phyloP scores from a whole-genome alignment of 2,113 vertebrate species.

The Corydoras sp. region DNA sequence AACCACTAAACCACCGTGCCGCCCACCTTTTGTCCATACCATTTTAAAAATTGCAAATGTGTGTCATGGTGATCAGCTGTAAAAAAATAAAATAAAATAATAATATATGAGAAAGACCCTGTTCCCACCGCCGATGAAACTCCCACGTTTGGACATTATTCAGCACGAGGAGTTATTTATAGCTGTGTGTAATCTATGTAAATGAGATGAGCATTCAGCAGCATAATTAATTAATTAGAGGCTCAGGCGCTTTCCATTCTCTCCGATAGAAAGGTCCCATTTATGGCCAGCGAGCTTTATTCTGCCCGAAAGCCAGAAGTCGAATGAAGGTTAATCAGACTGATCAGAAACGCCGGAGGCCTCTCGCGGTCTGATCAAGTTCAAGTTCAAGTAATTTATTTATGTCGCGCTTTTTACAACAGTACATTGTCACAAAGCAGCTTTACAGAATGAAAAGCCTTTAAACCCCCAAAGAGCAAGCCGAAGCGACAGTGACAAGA shows the following conservation, averaged over 20 bases:
- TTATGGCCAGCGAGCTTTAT: conserved; percentile 16
- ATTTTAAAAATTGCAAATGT: too few species aligned
- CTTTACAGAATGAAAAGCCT: too few species aligned
- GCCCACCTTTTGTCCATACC: too few species aligned
- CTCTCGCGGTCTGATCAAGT: neutral
- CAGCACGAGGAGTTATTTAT: conserved; percentile 48
- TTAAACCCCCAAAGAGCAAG: too few species aligned
- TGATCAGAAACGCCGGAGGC: neutral
- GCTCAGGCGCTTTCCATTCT: conserved; percentile 24
- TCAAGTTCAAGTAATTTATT: too few species aligned
- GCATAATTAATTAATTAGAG: conserved; percentile 45
- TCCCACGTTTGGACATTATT: conserved; percentile 39
- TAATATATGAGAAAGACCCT: too few species aligned
- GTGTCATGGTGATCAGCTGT: too few species aligned
- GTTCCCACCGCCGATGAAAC: neutral
- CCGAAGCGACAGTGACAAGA: too few species aligned
- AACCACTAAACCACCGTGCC: too few species aligned
- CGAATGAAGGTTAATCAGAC: conserved; percentile 34
- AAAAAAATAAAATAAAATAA: too few species aligned
- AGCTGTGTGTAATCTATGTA: conserved; percentile 44
- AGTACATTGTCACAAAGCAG: too few species aligned
- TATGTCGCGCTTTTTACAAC: too few species aligned
- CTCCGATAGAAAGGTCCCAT: neutral
- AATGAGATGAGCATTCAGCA: conserved; percentile 32
- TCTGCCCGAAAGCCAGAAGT: conserved; percentile 24